A percentile compares a stretch with the other conserved stretches of the same genome.
phyloP scores from a whole-genome alignment of 2,113 vertebrate genomes.

The Microcebus jonahi region DNA sequence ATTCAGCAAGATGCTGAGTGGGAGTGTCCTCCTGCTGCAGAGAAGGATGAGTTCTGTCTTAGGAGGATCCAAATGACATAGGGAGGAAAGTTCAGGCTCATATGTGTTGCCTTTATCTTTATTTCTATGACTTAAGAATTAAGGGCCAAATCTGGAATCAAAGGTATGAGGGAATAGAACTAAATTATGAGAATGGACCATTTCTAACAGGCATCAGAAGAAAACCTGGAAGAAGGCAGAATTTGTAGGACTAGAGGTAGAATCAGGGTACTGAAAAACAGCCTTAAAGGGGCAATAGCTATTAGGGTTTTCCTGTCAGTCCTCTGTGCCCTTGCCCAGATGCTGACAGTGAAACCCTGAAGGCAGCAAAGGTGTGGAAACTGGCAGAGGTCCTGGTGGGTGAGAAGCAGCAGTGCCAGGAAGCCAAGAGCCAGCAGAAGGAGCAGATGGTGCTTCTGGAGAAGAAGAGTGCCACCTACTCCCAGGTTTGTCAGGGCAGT shows the following conservation, averaged over 20 bases:
- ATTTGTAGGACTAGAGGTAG: background rate
- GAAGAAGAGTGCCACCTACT: constrained; percentile 83
- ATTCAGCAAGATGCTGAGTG: background rate
- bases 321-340: constrained; percentile 79
- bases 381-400: constrained; percentile 84
- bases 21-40: background rate
- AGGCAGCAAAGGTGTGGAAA: constrained; percentile 84
- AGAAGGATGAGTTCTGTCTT: background rate
- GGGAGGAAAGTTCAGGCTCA: background rate
- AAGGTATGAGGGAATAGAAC: background rate
- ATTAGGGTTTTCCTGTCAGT: background rate
- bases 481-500: constrained; percentile 66
- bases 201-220: background rate
- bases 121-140: constrained; percentile 41
- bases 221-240: background rate
- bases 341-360: constrained; percentile 85
- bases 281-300: background rate
- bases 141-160: background rate
- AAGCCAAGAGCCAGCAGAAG: constrained; percentile 78
- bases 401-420: constrained; percentile 86
- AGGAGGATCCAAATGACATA: background rate
- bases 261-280: background rate
- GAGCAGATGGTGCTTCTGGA: constrained; percentile 86
- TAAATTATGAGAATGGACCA: background rate
- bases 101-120: background rate